These are phyloP conservation scores for Timema podura DNA, from an alignment of 2,888 invertebrate species.

Conservation along the genomic window DNA sequence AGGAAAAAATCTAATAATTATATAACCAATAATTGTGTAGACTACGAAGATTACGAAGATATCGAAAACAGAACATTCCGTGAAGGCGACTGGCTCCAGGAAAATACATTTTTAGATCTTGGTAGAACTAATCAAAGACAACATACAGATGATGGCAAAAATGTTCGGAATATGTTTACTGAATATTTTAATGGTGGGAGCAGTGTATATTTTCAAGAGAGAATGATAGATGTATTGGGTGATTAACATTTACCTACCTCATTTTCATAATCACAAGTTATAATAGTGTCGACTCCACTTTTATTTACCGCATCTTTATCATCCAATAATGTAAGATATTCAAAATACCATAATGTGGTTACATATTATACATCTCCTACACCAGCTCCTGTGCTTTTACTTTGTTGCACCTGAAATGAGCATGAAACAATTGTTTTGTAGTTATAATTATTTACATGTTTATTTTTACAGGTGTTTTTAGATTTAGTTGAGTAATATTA, in stretches of 20 bases:
- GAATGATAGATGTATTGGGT: not conserved
- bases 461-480: too few relatives aligned
- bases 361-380: not conserved
- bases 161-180: not conserved
- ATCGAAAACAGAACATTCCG: slow-evolving; percentile 9
- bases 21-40: slow-evolving; percentile 9
- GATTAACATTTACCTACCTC: not conserved
- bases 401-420: slow-evolving; percentile 1
- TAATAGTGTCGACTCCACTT: not conserved
- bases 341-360: not conserved
- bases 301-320: not conserved
- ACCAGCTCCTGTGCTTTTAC: slow-evolving; percentile 9
- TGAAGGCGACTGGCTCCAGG: slow-evolving; percentile 14
- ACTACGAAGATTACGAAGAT: slow-evolving; percentile 13
- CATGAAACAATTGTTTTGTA: not conserved
- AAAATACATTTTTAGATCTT: slow-evolving; percentile 3
- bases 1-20: slow-evolving; percentile 14
- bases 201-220: not conserved
- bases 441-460: too few relatives aligned
- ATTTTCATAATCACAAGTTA: not conserved
- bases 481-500: too few relatives aligned
- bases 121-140: not conserved
- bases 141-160: not conserved
- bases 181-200: not conserved
- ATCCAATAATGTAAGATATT: not conserved